Conservation (phyloP, 2,797 vertebrate species). For the Notoglanidium macrostoma region DNA sequence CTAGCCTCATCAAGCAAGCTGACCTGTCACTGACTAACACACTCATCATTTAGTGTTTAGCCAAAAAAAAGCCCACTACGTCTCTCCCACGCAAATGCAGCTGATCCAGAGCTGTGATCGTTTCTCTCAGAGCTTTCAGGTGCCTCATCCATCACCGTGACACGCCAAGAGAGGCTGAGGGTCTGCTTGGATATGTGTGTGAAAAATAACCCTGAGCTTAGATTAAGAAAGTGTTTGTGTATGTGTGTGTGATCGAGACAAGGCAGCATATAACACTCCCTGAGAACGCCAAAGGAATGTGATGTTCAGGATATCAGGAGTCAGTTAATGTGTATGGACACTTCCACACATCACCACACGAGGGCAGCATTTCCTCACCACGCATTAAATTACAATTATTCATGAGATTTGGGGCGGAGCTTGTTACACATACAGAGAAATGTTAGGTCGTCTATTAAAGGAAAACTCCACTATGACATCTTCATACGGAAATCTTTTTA, state of each 20-base stretch:
- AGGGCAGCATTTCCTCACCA: conserved; percentile 40
- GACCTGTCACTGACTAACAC: conserved; percentile 13
- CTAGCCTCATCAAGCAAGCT: not conserved
- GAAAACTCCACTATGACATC: not conserved
- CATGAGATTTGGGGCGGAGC: conserved; percentile 3
- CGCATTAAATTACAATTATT: not conserved
- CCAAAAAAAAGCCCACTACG: not conserved
- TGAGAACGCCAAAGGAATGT: not conserved
- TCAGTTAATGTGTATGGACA: not conserved
- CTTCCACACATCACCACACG: conserved; percentile 36
- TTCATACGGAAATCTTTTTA: not conserved
- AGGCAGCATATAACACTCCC: not conserved
- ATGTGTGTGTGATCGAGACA: too few species aligned
- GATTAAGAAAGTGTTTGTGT: not conserved
- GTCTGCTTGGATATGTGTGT: not conserved
- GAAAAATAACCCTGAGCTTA: not conserved
- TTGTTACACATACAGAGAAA: not conserved
- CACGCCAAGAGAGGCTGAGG: not conserved
- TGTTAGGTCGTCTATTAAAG: not conserved
- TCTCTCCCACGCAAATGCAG: not conserved
- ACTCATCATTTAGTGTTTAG: conserved; percentile 28
- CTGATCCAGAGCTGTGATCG: not conserved
- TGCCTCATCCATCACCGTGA: conserved; percentile 26
- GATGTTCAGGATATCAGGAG: conserved; percentile 3
- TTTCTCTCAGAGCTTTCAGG: not conserved